Evolutionary conservation across 2,113 vertebrate species (phyloP), one percentile per base, ranked within the genome.

Genomic region (Gobiocypris rarus): DNA sequence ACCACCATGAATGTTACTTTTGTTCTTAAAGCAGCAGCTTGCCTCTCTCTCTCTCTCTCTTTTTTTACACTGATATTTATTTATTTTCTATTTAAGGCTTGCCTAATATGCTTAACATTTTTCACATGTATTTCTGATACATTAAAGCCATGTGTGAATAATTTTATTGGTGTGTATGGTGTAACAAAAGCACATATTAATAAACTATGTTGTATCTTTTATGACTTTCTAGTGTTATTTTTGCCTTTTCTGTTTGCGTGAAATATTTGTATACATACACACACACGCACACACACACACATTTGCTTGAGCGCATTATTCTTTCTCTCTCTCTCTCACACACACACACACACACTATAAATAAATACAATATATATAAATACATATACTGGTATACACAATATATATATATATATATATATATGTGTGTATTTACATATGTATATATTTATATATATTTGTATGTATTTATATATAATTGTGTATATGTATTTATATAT

Each of bases 131-230:
- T 80, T 85, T 75, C 58, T 83, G 19, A 83, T 75, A 38, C 70
- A 67, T 28, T 9, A 80, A 69, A 54, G 31, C 71, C 11, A 45
- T 73, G 75, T 59, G 38, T 38, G 34, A 82, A 71, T 43, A 48
- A n/a, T 70, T 84, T 34, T 59, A 61, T 28, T 59, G 52, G 3
- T 50, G 31, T 78, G 75, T 48, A 79, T 1, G 38, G 4, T 56
- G 61, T 43, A 77, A 76, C 10, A 76, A 74, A 87, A 87, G 80
- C 83, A 83, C 83, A 87, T 61, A 67, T 67, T 80, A 83, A 83
- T 83, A 85, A 85, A 82, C 67, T n/a, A n/a, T n/a, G 58, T 17
- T 59, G 75, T 59, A 34, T 41, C 31, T 77, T 34, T 76, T n/a
- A 13, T 38, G 31, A 45, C 1, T 19, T 14, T n/a, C 13, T 43